Evolutionary conservation across 2,797 vertebrate genomes (phyloP), one percentile per base, ranked within the genome.

Genomic region (Varecia variegata): DNA sequence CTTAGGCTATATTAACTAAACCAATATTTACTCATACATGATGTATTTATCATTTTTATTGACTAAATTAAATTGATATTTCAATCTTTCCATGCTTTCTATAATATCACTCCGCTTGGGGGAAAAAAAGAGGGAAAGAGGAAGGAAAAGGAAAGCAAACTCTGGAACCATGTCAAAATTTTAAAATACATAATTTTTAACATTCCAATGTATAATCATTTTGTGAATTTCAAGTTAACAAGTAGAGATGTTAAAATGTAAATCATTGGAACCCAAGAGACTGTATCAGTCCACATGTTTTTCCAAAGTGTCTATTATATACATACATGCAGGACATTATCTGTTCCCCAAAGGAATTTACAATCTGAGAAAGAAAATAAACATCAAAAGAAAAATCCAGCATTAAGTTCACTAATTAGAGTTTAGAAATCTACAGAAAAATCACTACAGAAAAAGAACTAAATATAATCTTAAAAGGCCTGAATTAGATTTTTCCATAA

Each of bases 211-310:
- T 74, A 60, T 54, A 32, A 70, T 43, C 23, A 56, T 90, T 83
- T 80, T 80, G 35, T 88, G 18, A 92, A 77, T 71, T 94, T 94
- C 12, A 62, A 92, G 47, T 62, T 76, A 89, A 85, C 30, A 45
- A 54, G 47, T 45, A 94, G 40, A 90, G 5, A 30, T 47, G 6
- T 73, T 73, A 71, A 94, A 90, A 77, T 27, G 38, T 50, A 94
- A 65, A 56, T 50, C 11, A 18, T 43, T 86, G 30, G 60, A 85
- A 76, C 8, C 35, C 2, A 1, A 70, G 47, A 94, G 27, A 43
- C 25, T 52, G 0, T 43, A 73, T n/a, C 13, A 7, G 43, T 43
- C 35, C 9, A 88, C 15, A 17, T 52, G 25, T 40, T 88, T 95
- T 88, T 85, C 60, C 65, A 68, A 95, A 89, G 27, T 70, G 76